Conservation (phyloP, 2,797 vertebrate species). For the Ataeniobius toweri region DNA sequence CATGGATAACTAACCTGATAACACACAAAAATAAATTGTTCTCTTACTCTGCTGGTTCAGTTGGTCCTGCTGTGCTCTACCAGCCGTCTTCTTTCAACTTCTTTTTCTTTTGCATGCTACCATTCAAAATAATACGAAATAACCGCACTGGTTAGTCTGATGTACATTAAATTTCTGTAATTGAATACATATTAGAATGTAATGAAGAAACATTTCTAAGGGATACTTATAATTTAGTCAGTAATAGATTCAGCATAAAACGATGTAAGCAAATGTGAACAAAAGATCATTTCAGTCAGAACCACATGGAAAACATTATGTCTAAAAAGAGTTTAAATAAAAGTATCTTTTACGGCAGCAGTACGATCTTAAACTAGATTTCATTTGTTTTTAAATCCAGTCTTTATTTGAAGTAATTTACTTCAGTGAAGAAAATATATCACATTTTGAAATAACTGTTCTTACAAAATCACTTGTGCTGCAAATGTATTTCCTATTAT, state of each 20-base stretch:
- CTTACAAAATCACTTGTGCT: background rate
- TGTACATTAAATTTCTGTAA: background rate
- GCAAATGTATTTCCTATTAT: background rate
- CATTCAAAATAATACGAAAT: background rate
- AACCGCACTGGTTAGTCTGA: background rate
- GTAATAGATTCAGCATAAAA: too few species aligned
- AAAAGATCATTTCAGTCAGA: background rate
- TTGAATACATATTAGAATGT: background rate
- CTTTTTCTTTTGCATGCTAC: background rate
- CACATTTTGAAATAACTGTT: background rate
- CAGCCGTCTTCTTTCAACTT: background rate
- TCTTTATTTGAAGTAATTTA: background rate
- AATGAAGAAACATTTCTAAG: too few species aligned
- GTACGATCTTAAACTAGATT: background rate
- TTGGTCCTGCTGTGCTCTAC: slow-evolving; percentile 5
- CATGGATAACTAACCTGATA: slow-evolving; percentile 1
- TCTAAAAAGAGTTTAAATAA: background rate
- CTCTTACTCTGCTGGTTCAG: slow-evolving; percentile 7
- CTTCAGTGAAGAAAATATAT: background rate
- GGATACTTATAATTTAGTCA: background rate
- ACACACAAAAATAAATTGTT: slow-evolving; percentile 21
- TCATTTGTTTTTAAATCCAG: background rate
- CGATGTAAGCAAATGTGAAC: background rate
- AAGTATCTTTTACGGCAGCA: background rate
- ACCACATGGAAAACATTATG: background rate